Conservation (phyloP, 2,888 invertebrate genomes). For the Clistopyga incitator region DNA sequence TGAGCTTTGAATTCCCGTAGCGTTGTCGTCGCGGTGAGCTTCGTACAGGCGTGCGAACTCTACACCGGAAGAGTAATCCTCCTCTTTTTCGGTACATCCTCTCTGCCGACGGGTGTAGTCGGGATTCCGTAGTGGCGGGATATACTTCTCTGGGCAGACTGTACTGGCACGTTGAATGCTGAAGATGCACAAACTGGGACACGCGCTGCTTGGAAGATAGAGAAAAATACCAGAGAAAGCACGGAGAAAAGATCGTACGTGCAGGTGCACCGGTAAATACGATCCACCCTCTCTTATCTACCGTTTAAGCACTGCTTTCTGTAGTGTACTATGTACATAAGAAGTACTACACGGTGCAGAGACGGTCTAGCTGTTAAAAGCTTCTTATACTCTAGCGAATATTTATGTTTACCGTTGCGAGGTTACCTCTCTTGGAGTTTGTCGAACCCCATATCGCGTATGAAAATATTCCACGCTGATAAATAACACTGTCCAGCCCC, state of each 20-base stretch:
- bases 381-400: slow-evolving; percentile 5
- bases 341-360: not conserved
- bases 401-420: not conserved
- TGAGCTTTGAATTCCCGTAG: slow-evolving; percentile 52
- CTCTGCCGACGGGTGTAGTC: slow-evolving; percentile 19
- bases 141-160: slow-evolving; percentile 47
- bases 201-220: slow-evolving; percentile 42
- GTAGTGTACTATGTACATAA: slow-evolving; percentile 15
- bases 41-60: slow-evolving; percentile 57
- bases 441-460: slow-evolving; percentile 25
- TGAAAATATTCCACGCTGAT: slow-evolving; percentile 7
- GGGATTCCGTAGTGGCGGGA: slow-evolving; percentile 43
- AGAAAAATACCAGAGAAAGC: slow-evolving; percentile 35
- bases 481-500: slow-evolving; percentile 14
- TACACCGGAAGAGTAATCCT: slow-evolving; percentile 56
- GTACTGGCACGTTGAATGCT: slow-evolving; percentile 32
- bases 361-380: not conserved
- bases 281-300: slow-evolving; percentile 55
- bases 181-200: slow-evolving; percentile 60
- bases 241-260: slow-evolving; percentile 48
- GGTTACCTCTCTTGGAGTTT: slow-evolving; percentile 29
- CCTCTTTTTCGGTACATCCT: slow-evolving; percentile 32
- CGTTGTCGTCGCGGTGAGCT: slow-evolving; percentile 54
- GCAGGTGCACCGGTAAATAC: slow-evolving; percentile 46
- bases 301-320: slow-evolving; percentile 52